Evolutionary conservation across 2,797 vertebrate genomes (phyloP), one percentile per base, ranked within the genome.

Genomic region (Scolopax rusticola): DNA sequence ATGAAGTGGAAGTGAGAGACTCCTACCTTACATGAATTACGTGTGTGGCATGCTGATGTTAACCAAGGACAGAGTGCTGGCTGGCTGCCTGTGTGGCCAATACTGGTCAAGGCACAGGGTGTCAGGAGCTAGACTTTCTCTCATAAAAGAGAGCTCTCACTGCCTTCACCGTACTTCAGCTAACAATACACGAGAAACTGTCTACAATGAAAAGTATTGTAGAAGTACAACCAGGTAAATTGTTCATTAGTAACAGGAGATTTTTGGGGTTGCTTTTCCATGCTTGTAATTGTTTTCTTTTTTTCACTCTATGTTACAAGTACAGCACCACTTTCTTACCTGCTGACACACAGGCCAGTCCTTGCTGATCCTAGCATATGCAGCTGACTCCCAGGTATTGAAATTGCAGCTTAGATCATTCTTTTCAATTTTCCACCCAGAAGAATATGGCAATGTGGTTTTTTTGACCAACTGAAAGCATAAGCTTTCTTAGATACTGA

Each of bases 21-120:
- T 45, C 33, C 40, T 59, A 23, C 33, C 6, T 36, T 12, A 15
- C 2, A 2, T 32, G 15, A 56, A n/a, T 56, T 9, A 33, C 2
- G 8, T 63, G 48, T 7, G n/a, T 3, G 4, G 4, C 20, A 14
- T 61, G 20, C 51, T 85, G 60, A 2, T 63, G 38, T n/a, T 13
- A 36, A 36, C 20, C 23, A 28, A 13, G 25, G 21, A 12, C 33
- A 25, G 21, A 16, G 15, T 68, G 28, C 41, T 82, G 61, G 10
- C 25, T 0, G 0, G 5, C 54, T 54, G 33, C 33, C 47, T 65
- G 0, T 24, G 38, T 8, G 8, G 41, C 32, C 10, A 10, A 7
- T 53, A 9, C 36, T 65, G 17, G 24, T 21, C 0, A 41, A 70
- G 38, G 57, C 30, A 9, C 28, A 17, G 8, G 2, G 1, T 75